Evolutionary conservation across 2,113 vertebrate genomes (phyloP).

Genomic region (Paraplagusia blochii): DNA sequence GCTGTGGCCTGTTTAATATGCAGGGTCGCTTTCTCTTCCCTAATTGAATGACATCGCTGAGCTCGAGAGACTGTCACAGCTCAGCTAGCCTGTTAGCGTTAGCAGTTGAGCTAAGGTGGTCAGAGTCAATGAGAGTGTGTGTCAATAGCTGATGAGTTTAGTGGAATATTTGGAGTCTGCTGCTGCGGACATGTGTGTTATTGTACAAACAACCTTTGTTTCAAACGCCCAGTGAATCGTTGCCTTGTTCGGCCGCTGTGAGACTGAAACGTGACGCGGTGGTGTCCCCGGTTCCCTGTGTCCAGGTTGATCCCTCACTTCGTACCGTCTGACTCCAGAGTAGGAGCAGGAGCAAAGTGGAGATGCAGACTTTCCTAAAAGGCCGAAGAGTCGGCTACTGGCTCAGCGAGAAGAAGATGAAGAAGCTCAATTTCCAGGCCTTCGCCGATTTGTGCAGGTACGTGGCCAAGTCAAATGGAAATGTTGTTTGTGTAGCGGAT

Average conservation of each 20-base stretch:
- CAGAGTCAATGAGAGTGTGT: conserved; percentile 10
- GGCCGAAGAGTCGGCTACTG: conserved; percentile 94
- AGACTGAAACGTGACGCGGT: conserved; percentile 2
- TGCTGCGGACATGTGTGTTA: background rate
- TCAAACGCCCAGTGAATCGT: conserved; percentile 7
- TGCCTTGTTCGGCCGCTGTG: conserved; percentile 20
- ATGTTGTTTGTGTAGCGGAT: too few relatives aligned
- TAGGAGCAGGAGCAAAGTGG: conserved; percentile 32
- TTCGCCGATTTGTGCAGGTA: conserved; percentile 96
- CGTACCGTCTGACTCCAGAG: conserved; percentile 37
- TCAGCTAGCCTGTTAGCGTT: conserved; percentile 61
- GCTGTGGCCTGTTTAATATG: background rate
- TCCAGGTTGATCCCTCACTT: conserved; percentile 56
- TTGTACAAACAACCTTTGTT: background rate
- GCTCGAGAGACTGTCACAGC: conserved; percentile 32
- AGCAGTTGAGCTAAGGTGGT: conserved; percentile 51
- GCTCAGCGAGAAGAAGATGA: conserved; percentile 98
- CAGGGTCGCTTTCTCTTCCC: conserved; percentile 17
- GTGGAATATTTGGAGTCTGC: background rate
- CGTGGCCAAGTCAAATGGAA: conserved; percentile 8
- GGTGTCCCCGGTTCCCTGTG: conserved; percentile 34
- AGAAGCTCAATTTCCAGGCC: conserved; percentile 96
- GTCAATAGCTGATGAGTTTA: conserved; percentile 30
- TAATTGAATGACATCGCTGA: conserved; percentile 40
- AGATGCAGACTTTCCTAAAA: conserved; percentile 95